Conservation (phyloP, 2,113 vertebrate genomes). For the Gavialis gangeticus region DNA sequence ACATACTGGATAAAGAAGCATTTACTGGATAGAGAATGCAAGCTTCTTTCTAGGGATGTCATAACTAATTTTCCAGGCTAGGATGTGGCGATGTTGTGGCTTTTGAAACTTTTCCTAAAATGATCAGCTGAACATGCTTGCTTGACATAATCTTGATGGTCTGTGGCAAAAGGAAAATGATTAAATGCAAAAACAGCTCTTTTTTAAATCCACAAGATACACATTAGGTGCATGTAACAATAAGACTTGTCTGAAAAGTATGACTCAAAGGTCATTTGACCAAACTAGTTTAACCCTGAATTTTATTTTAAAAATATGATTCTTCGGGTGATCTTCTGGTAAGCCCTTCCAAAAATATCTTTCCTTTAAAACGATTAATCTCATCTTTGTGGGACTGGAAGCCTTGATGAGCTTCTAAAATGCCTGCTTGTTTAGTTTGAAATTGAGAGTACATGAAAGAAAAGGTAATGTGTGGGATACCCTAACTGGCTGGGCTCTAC, state of each 20-base stretch:
- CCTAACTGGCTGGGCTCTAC: background rate
- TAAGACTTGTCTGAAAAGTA: no score
- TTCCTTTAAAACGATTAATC: background rate
- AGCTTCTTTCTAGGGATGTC: background rate
- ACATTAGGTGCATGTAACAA: no score
- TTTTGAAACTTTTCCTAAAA: background rate
- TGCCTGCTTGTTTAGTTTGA: background rate
- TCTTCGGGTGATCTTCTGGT: no score
- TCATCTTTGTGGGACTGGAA: background rate
- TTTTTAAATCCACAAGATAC: no score
- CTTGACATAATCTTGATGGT: background rate
- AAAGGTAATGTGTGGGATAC: background rate
- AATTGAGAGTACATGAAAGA: background rate
- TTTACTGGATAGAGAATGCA: background rate
- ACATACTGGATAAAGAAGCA: background rate
- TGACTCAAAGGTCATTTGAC: no score
- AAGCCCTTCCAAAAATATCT: no score
- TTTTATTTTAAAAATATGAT: no score
- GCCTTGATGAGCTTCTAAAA: background rate
- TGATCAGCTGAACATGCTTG: background rate
- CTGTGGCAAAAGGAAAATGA: background rate
- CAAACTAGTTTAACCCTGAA: no score
- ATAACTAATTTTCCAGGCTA: background rate
- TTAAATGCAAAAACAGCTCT: background rate
- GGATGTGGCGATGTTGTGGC: background rate